phyloP scores from a whole-genome alignment of 2,797 vertebrate genomes.

The Tolypeutes matacus region DNA sequence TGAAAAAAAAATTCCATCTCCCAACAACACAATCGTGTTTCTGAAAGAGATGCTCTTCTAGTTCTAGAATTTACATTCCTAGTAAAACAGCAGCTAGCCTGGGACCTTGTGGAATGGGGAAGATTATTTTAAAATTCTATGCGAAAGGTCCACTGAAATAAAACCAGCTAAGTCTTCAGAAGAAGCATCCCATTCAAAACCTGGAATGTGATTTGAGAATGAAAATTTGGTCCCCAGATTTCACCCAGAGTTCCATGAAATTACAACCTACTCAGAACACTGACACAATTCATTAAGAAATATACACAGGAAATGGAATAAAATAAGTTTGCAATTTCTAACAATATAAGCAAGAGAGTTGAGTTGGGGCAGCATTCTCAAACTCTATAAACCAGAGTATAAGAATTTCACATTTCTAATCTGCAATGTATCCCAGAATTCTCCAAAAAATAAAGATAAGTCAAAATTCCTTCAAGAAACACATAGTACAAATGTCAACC shows the following conservation, averaged over 20 bases:
- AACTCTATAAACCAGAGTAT: neutral
- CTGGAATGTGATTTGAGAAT: neutral
- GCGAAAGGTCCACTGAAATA: neutral
- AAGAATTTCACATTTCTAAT: neutral
- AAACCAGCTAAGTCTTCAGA: neutral
- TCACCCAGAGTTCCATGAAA: neutral
- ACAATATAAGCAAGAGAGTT: neutral
- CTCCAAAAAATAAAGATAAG: neutral
- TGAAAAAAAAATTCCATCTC: neutral
- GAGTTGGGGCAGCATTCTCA: neutral
- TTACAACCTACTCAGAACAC: neutral
- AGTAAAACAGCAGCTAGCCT: neutral
- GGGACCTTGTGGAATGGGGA: neutral
- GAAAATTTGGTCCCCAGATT: neutral
- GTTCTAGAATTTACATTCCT: conserved; percentile 14
- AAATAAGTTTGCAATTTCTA: neutral
- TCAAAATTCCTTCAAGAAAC: neutral
- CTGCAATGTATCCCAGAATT: neutral
- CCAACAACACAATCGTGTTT: neutral
- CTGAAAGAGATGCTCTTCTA: conserved; percentile 22
- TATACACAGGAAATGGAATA: neutral
- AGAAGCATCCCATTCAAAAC: neutral
- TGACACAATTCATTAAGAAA: conserved; percentile 1
- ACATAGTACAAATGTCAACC: neutral
- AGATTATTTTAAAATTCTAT: conserved; percentile 17